Evolutionary conservation across 1,140 invertebrate species (phyloP).

Genomic region (Ctenoplectra terminalis): DNA sequence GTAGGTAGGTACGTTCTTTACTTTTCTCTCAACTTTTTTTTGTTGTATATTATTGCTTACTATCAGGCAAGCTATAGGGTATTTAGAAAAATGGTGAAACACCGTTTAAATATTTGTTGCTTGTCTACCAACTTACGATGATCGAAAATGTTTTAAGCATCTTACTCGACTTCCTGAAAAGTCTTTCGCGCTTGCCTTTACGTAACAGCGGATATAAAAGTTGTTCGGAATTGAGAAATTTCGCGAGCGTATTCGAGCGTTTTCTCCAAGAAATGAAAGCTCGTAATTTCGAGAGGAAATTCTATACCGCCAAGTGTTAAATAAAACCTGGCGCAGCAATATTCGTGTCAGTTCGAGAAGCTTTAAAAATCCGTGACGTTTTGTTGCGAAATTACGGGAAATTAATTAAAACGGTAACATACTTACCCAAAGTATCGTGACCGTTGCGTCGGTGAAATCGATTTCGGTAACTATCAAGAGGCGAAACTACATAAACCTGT

Average conservation of each 20-base stretch:
- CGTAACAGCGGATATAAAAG: too few relatives aligned
- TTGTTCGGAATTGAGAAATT: background rate
- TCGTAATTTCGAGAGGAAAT: background rate
- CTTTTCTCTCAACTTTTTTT: background rate
- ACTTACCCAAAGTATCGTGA: background rate
- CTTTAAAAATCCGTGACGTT: background rate
- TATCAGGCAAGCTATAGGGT: background rate
- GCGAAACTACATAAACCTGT: background rate
- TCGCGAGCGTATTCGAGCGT: too few relatives aligned
- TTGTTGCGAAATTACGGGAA: background rate
- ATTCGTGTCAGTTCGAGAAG: background rate
- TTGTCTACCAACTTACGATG: background rate
- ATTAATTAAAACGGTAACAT: constrained; percentile 2
- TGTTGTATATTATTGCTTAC: background rate
- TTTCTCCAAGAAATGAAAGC: background rate
- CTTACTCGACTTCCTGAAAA: background rate
- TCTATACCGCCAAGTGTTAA: background rate
- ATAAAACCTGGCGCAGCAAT: background rate
- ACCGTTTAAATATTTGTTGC: background rate
- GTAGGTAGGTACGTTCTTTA: background rate
- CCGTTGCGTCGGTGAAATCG: background rate
- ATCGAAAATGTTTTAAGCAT: background rate
- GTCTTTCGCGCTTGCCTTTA: background rate
- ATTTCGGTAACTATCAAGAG: background rate
- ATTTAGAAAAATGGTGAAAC: background rate